Conservation (phyloP, 2,797 vertebrate genomes). For the Microchirus variegatus region DNA sequence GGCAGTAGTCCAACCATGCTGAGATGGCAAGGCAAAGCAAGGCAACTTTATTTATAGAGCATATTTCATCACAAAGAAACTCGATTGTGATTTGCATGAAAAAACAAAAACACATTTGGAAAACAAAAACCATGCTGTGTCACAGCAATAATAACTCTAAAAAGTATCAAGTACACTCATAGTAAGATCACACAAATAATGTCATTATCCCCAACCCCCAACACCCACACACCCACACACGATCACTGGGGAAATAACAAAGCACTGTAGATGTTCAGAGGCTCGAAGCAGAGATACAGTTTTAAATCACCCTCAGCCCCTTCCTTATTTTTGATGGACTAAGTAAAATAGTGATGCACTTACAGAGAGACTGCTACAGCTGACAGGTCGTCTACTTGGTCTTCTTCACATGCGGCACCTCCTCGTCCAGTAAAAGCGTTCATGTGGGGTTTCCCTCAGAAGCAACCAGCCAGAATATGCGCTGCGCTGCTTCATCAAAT, state of each 20-base stretch:
- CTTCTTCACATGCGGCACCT: conserved; percentile 88
- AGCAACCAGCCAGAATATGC: conserved; percentile 86
- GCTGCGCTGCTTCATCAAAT: conserved; percentile 92
- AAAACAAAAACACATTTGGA: too few relatives aligned
- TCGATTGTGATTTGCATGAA: too few relatives aligned
- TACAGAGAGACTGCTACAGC: conserved; percentile 86
- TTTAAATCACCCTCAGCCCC: conserved; percentile 14
- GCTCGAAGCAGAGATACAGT: background rate
- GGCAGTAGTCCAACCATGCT: conserved; percentile 29
- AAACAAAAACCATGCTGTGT: too few relatives aligned
- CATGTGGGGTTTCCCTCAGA: conserved; percentile 88
- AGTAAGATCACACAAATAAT: too few relatives aligned
- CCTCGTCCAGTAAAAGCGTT: conserved; percentile 85
- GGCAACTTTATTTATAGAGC: too few relatives aligned
- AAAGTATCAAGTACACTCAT: too few relatives aligned
- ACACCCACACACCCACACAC: too few relatives aligned
- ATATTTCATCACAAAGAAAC: too few relatives aligned
- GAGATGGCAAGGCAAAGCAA: background rate
- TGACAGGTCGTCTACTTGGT: conserved; percentile 83
- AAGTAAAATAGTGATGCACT: conserved; percentile 77
- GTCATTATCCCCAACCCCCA: too few relatives aligned
- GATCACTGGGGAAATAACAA: conserved; percentile 10
- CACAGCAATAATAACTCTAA: too few relatives aligned
- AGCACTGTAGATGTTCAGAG: conserved; percentile 14
- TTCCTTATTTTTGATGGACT: conserved; percentile 17